These are phyloP conservation scores for Shinisaurus crocodilurus DNA, from an alignment of 2,113 vertebrate genomes.

Conservation along the genomic window DNA sequence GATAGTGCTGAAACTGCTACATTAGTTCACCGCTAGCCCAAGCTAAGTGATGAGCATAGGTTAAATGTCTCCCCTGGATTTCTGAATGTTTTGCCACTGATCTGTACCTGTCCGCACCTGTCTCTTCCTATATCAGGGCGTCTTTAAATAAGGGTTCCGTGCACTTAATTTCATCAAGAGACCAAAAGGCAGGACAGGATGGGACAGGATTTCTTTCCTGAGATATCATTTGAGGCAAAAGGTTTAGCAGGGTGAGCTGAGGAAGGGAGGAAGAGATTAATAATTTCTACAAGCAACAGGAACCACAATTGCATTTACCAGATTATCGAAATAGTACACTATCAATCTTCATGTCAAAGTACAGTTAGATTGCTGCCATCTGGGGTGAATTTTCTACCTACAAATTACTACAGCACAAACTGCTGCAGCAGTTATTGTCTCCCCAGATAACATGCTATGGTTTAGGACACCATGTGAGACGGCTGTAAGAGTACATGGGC, in stretches of 20 bases:
- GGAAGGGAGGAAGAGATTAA: background rate
- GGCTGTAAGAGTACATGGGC: constrained; percentile 35
- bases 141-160: background rate
- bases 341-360: constrained; percentile 16
- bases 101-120: background rate
- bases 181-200: constrained; percentile 15
- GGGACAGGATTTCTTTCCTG: constrained; percentile 23
- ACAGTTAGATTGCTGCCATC: background rate
- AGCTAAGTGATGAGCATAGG: background rate
- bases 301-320: background rate
- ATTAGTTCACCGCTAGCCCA: background rate
- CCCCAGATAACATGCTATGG: background rate
- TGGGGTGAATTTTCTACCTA: background rate
- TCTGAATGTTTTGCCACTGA: background rate
- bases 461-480: background rate
- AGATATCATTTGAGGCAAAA: background rate
- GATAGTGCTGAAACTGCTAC: background rate
- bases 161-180: background rate
- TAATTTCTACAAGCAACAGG: constrained; percentile 21
- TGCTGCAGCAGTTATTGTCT: rapidly evolving
- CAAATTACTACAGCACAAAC: background rate
- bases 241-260: background rate
- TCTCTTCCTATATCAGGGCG: background rate
- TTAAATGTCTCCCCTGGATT: background rate
- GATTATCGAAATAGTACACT: background rate